These are phyloP conservation scores for Hexactinellida sp. DNA, from an alignment of 37 sponge, comb jelly and placozoan genomes.

Conservation along the genomic window DNA sequence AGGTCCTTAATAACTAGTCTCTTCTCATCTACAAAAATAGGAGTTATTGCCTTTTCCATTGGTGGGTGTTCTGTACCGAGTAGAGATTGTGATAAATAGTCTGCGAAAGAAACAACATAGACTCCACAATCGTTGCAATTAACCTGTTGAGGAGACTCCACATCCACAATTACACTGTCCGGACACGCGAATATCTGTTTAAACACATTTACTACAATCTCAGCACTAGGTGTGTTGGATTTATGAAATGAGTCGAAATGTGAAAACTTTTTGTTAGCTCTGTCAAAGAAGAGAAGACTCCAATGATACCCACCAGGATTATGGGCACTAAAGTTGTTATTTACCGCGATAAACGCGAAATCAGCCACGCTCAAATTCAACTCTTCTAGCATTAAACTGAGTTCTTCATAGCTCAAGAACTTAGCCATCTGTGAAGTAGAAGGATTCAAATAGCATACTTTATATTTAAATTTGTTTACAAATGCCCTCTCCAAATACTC, in stretches of 20 bases:
- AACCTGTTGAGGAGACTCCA: constrained; percentile 20
- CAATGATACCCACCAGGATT: constrained; percentile 16
- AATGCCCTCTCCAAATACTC: not conserved
- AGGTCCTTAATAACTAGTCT: not conserved
- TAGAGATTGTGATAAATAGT: not conserved
- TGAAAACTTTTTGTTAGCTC: constrained; percentile 4
- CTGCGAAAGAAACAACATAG: constrained; percentile 4
- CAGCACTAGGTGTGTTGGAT: constrained; percentile 14
- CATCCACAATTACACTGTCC: not conserved
- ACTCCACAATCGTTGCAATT: constrained; percentile 24
- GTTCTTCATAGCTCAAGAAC: constrained; percentile 1
- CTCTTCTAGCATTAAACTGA: not conserved
- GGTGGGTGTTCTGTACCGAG: not conserved
- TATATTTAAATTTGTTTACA: not conserved
- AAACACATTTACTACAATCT: not conserved
- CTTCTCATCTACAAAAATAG: not conserved
- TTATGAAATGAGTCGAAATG: constrained; percentile 19
- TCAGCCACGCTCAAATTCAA: not conserved
- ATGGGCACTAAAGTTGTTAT: not conserved
- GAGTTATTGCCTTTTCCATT: not conserved
- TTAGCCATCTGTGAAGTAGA: constrained; percentile 19
- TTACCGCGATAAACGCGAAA: constrained; percentile 16
- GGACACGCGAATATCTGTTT: not conserved
- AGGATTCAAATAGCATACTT: not conserved
- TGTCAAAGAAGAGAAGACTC: constrained; percentile 17